A percentile compares a stretch with the other conserved stretches of the same genome.
Evolutionary conservation across 2,797 vertebrate species (phyloP).

Genomic region (Neosalanx taihuensis): DNA sequence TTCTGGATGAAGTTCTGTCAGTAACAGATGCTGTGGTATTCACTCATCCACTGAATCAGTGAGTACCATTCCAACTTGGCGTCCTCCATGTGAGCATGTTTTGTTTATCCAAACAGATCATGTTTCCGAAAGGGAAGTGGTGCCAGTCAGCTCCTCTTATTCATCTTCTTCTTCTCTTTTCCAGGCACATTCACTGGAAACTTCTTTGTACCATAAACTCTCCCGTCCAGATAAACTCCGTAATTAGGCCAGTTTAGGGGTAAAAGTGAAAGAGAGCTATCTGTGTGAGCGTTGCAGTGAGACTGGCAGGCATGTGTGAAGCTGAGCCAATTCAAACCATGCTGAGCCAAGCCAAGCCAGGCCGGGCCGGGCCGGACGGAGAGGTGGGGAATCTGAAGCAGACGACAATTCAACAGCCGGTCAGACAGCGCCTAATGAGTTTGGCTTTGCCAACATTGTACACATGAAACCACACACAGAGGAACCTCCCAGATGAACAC

Average conservation of each 20-base stretch:
- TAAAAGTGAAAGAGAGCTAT: constrained; percentile 33
- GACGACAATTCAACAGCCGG: constrained; percentile 21
- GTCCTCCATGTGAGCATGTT: constrained; percentile 28
- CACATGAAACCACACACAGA: background rate
- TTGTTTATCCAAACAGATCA: constrained; percentile 58
- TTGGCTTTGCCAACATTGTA: background rate
- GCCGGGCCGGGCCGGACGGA: constrained; percentile 23
- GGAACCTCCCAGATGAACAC: constrained; percentile 1
- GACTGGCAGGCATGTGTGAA: constrained; percentile 46
- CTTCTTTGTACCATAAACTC: constrained; percentile 51
- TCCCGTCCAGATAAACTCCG: constrained; percentile 42
- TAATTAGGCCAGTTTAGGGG: constrained; percentile 46
- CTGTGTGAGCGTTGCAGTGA: constrained; percentile 46
- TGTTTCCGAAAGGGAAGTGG: constrained; percentile 42
- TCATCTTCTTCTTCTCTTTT: constrained; percentile 18
- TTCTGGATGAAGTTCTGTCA: background rate
- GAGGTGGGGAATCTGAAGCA: background rate
- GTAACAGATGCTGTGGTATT: constrained; percentile 6
- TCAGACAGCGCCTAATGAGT: constrained; percentile 4
- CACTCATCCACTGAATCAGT: constrained; percentile 17
- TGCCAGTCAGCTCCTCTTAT: constrained; percentile 47
- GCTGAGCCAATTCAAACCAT: constrained; percentile 11
- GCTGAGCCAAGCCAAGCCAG: constrained; percentile 17
- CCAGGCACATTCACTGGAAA: constrained; percentile 54
- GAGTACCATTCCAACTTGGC: constrained; percentile 29